These are phyloP conservation scores for Pollenia angustigena DNA, from an alignment of 2,888 invertebrate species.

Conservation along the genomic window DNA sequence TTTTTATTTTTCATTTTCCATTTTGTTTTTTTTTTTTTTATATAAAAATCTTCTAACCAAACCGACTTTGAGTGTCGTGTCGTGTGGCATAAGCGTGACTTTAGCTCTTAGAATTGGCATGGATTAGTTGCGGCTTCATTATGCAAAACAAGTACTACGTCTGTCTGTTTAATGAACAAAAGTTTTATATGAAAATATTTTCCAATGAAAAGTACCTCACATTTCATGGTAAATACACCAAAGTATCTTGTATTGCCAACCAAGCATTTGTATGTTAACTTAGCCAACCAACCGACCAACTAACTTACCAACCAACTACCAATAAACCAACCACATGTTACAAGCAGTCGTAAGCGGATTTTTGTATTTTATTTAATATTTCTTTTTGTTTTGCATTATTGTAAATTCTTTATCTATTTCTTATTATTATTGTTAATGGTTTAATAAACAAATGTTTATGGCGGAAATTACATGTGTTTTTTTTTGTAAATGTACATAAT, in stretches of 20 bases:
- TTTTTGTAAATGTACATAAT: constrained; percentile 1
- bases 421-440: constrained; percentile 43
- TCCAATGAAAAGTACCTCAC: constrained; percentile 46
- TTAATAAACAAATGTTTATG: constrained; percentile 59
- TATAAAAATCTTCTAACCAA: not conserved
- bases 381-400: constrained; percentile 12
- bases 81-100: constrained; percentile 74
- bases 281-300: constrained; percentile 16
- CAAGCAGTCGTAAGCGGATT: constrained; percentile 38
- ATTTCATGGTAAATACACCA: constrained; percentile 50
- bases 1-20: constrained; percentile 4
- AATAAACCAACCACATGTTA: constrained; percentile 16
- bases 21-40: constrained; percentile 13
- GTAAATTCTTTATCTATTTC: constrained; percentile 49
- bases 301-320: not conserved
- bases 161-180: constrained; percentile 47
- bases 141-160: constrained; percentile 56
- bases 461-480: constrained; percentile 63
- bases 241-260: constrained; percentile 7
- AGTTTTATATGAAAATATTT: constrained; percentile 12
- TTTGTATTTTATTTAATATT: constrained; percentile 30
- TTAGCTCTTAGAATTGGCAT: constrained; percentile 64
- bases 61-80: constrained; percentile 60
- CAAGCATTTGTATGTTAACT: not conserved
- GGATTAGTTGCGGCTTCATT: constrained; percentile 67